Evolutionary conservation across 2,113 vertebrate genomes (phyloP).

Genomic region (Chaetodon trifascialis): DNA sequence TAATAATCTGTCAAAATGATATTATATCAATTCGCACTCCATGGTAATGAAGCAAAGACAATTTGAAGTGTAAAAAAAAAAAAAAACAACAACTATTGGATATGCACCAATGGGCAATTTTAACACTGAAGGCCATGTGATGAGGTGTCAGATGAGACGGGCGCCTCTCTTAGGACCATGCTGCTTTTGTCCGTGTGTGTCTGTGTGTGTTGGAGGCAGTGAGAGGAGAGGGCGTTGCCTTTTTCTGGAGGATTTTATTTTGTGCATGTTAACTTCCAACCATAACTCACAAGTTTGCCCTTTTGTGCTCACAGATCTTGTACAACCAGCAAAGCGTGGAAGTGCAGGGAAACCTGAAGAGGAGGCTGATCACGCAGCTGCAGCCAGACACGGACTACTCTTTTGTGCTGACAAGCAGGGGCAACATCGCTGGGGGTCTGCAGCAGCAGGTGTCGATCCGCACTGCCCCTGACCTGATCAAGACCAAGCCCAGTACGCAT

Average conservation of each 20-base stretch:
- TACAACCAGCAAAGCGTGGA: slow-evolving; percentile 99
- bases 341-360: slow-evolving; percentile 94
- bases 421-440: slow-evolving; percentile 95
- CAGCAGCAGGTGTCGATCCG: slow-evolving; percentile 99
- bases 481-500: slow-evolving; percentile 90
- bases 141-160: slow-evolving; percentile 54
- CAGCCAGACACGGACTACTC: slow-evolving; percentile 97
- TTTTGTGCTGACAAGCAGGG: slow-evolving; percentile 95
- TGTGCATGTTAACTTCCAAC: neutral
- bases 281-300: neutral
- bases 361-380: slow-evolving; percentile 93
- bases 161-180: neutral
- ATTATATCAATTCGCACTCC: slow-evolving; percentile 46
- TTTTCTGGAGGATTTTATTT: neutral
- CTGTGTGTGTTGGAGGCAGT: neutral
- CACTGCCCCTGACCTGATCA: slow-evolving; percentile 94
- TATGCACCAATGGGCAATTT: slow-evolving; percentile 23
- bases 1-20: slow-evolving; percentile 54
- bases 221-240: neutral
- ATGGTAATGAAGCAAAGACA: slow-evolving; percentile 46
- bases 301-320: slow-evolving; percentile 87
- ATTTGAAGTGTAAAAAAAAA: slow-evolving; percentile 56
- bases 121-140: slow-evolving; percentile 17
- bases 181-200: neutral
- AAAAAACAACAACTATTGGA: slow-evolving; percentile 28